Conservation (phyloP, 2,888 invertebrate genomes). For the Choreutis nemorana region DNA sequence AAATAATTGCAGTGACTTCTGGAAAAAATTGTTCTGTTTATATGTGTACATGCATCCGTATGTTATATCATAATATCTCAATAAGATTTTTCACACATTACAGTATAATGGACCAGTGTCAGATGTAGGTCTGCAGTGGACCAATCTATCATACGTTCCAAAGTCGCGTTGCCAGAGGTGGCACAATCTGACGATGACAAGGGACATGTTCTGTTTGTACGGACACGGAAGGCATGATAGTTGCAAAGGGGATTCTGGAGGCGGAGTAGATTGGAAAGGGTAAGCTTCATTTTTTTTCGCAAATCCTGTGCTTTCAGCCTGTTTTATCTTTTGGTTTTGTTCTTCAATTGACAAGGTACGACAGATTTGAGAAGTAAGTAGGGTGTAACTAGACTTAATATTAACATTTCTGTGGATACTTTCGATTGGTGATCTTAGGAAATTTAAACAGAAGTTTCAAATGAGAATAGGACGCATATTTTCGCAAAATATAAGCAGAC, state of each 20-base stretch:
- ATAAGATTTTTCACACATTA: slow-evolving; percentile 8
- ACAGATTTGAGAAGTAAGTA: no score
- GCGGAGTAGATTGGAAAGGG: slow-evolving; percentile 40
- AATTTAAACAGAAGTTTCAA: neutral
- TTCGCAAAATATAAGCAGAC: no score
- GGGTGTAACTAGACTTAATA: no score
- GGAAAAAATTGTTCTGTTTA: no score
- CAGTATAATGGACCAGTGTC: slow-evolving; percentile 35
- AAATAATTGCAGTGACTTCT: no score
- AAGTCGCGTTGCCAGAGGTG: slow-evolving; percentile 19
- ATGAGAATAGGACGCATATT: no score
- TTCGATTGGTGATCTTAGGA: neutral
- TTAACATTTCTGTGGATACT: neutral
- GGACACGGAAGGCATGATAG: slow-evolving; percentile 33
- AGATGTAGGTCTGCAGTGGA: slow-evolving; percentile 25
- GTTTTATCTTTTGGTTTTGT: no score
- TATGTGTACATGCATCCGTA: no score
- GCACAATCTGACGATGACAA: slow-evolving; percentile 20
- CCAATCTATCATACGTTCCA: slow-evolving; percentile 23
- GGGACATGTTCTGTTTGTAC: slow-evolving; percentile 48
- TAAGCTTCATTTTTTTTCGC: no score
- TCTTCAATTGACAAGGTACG: no score
- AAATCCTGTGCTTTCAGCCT: no score
- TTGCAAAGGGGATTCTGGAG: slow-evolving; percentile 47
- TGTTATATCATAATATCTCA: no score